These are phyloP conservation scores for Lamellibrachia luymesi DNA, from an alignment of 1,140 invertebrate genomes.

Conservation along the genomic window DNA sequence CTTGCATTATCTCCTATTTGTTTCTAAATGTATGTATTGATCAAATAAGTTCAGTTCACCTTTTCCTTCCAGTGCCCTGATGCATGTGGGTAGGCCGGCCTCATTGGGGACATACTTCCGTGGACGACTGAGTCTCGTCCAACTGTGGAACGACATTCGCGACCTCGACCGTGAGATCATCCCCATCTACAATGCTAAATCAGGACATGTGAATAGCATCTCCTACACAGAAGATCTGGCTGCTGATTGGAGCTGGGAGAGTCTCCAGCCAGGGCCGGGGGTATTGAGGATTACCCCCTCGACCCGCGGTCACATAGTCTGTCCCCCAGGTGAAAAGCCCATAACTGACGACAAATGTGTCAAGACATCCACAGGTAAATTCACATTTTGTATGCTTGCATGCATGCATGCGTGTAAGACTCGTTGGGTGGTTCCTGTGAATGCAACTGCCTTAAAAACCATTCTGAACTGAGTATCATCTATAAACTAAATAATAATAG, in stretches of 20 bases:
- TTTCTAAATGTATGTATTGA: too few species aligned
- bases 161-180: neutral
- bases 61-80: neutral
- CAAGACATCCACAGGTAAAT: neutral
- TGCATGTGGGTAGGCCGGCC: neutral
- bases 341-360: neutral
- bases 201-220: neutral
- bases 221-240: neutral
- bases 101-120: neutral
- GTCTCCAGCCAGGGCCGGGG: neutral
- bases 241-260: neutral
- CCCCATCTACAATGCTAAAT: neutral
- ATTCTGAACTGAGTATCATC: neutral
- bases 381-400: neutral
- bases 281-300: neutral
- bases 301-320: neutral
- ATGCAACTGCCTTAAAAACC: neutral
- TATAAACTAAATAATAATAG: too few species aligned
- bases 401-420: neutral
- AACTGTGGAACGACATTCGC: neutral
- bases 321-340: neutral
- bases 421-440: neutral
- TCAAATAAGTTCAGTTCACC: too few species aligned
- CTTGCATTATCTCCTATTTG: too few species aligned
- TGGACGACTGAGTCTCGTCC: neutral